phyloP scores from a whole-genome alignment of 2,797 vertebrate species.

The Tiaroga cobitis region DNA sequence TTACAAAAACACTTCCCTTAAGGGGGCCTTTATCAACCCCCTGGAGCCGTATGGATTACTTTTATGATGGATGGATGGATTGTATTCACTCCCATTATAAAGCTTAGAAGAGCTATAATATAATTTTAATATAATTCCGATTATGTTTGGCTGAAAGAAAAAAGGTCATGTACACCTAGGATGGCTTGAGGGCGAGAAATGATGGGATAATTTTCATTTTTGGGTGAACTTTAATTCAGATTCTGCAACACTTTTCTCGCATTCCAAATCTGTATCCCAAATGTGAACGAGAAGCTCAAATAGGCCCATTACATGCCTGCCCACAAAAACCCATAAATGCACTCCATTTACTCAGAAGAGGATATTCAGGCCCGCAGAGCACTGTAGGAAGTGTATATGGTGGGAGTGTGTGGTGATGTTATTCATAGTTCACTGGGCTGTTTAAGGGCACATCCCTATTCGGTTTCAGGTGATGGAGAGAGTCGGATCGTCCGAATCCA shows the following conservation, averaged over 20 bases:
- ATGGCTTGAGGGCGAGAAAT: too few relatives aligned
- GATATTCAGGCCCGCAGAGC: constrained; percentile 34
- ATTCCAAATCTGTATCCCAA: constrained; percentile 20
- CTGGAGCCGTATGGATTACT: too few relatives aligned
- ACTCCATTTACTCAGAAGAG: constrained; percentile 40
- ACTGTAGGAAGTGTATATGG: constrained; percentile 33
- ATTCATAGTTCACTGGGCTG: constrained; percentile 61
- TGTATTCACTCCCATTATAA: too few relatives aligned
- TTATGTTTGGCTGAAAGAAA: too few relatives aligned
- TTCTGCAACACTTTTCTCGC: background rate
- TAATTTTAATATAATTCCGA: too few relatives aligned
- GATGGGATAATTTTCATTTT: too few relatives aligned
- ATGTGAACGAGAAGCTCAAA: constrained; percentile 15
- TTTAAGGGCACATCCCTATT: constrained; percentile 58
- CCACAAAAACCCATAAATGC: constrained; percentile 33
- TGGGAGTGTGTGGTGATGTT: constrained; percentile 48
- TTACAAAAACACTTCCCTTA: too few relatives aligned
- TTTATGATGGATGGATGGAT: too few relatives aligned
- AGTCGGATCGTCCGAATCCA: constrained; percentile 42
- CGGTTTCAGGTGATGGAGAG: constrained; percentile 52
- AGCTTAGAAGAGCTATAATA: too few relatives aligned
- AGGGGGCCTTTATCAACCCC: too few relatives aligned
- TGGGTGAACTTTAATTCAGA: background rate
- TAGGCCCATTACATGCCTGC: constrained; percentile 37
- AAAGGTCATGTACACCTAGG: too few relatives aligned